A percentile compares a stretch with the other conserved stretches of the same genome.
These are phyloP conservation scores for Sarcoramphus papa DNA, from an alignment of 2,797 vertebrate genomes.

Conservation along the genomic window DNA sequence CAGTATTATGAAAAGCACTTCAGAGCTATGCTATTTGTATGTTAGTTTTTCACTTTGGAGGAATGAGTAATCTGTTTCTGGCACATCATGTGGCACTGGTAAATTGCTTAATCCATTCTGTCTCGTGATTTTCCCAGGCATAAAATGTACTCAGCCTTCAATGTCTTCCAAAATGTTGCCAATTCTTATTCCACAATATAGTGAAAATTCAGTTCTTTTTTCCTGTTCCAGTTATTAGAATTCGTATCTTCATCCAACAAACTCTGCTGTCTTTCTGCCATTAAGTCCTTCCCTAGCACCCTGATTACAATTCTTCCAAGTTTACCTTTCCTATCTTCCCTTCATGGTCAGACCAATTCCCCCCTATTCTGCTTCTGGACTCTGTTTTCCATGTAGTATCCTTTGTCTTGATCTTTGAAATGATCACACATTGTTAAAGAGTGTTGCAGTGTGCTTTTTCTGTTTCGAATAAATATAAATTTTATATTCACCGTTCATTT, in stretches of 20 bases:
- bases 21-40: neutral
- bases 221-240: neutral
- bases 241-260: neutral
- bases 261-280: neutral
- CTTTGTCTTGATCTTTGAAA: neutral
- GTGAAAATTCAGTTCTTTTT: neutral
- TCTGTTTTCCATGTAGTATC: neutral
- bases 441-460: neutral
- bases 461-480: neutral
- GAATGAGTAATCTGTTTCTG: neutral
- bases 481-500: neutral
- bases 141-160: neutral
- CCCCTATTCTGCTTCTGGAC: neutral
- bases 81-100: neutral
- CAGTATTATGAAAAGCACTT: neutral
- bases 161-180: neutral
- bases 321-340: neutral
- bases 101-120: neutral
- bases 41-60: neutral
- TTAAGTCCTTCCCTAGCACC: neutral
- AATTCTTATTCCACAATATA: neutral
- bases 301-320: neutral
- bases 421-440: neutral
- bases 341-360: neutral
- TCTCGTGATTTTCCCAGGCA: neutral